These are phyloP conservation scores for Hoplostethus mediterraneus DNA, from an alignment of 2,797 vertebrate species.

Conservation along the genomic window DNA sequence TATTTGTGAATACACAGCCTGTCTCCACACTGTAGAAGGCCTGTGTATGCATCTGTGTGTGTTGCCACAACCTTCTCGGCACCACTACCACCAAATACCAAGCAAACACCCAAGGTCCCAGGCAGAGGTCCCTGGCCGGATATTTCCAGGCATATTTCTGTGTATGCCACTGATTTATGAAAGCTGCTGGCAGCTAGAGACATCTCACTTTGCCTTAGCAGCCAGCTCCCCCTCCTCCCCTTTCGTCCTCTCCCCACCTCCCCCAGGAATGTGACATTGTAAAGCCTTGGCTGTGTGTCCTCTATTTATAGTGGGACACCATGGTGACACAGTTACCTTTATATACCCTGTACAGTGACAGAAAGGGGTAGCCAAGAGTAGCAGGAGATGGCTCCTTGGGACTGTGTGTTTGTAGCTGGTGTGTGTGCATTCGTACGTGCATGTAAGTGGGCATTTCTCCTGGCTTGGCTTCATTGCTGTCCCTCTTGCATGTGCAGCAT, in stretches of 20 bases:
- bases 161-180: slow-evolving; percentile 77
- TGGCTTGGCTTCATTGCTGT: slow-evolving; percentile 13
- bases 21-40: neutral
- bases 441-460: slow-evolving; percentile 9
- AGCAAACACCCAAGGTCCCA: slow-evolving; percentile 55
- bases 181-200: slow-evolving; percentile 77
- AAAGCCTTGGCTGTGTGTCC: slow-evolving; percentile 75
- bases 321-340: slow-evolving; percentile 84
- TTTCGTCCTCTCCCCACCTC: slow-evolving; percentile 68
- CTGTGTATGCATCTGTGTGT: slow-evolving; percentile 41
- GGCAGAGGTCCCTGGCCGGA: slow-evolving; percentile 49
- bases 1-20: slow-evolving; percentile 3
- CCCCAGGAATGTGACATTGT: slow-evolving; percentile 84
- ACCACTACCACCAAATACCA: slow-evolving; percentile 61
- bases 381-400: slow-evolving; percentile 18
- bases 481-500: neutral
- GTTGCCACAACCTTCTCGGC: slow-evolving; percentile 45
- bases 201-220: slow-evolving; percentile 69
- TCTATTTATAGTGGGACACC: slow-evolving; percentile 85
- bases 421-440: neutral
- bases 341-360: slow-evolving; percentile 68
- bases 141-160: slow-evolving; percentile 78
- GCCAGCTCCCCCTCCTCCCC: slow-evolving; percentile 54
- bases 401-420: slow-evolving; percentile 18
- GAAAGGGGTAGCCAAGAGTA: slow-evolving; percentile 42